Base-by-base conservation (phyloP, 2,113 vertebrate species). In the Hiodon tergisus region DNA sequence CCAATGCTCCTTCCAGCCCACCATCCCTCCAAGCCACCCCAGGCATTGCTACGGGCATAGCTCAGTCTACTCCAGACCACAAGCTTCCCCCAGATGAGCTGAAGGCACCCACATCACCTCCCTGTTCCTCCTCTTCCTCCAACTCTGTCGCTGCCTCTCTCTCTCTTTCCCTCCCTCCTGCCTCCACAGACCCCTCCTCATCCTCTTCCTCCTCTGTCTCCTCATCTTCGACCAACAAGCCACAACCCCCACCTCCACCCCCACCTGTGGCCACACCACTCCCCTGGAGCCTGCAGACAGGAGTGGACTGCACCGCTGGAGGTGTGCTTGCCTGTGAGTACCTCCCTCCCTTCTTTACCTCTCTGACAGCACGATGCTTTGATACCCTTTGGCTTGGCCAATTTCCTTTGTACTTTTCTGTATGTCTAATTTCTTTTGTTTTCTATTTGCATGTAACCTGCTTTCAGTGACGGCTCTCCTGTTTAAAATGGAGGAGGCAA, bases 401-500 rank as follows among this genome's bases (percentile, higher is more conserved):
- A 14, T 59, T 59, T 9, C 14, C 9, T 11, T 59, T 59, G 0
- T 31, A 0, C 31, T 31, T 31, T 31, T 31, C 31, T n/a, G 6
- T 17, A 53, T 52, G 51, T 69, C 8, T 67, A 5, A 48, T 48
- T 6, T 6, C 8, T 9, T 54, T 17, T 11, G 13, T 6, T 16
- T 14, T 58, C 16, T 52, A 50, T 11, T 68, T 10, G 1, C 74
- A 10, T 61, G 69, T 47, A 52, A 10, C 31, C 54, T 58, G 5
- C 63, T 65, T 72, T 58, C 79, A 94, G 93, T 94, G 85, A 97
- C 95, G 0, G 95, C 95, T 73, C 86, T 97, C 77, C 93, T 97
- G 67, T 96, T 96, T 83, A 97, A 97, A 85, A 97, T 97, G 95
- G 95, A 97, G 77, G 94, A 96, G 83, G 95, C 94, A 72, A 97